These are phyloP conservation scores for Sebastolobus altivelis DNA, from an alignment of 2,797 vertebrate genomes.

Conservation along the genomic window DNA sequence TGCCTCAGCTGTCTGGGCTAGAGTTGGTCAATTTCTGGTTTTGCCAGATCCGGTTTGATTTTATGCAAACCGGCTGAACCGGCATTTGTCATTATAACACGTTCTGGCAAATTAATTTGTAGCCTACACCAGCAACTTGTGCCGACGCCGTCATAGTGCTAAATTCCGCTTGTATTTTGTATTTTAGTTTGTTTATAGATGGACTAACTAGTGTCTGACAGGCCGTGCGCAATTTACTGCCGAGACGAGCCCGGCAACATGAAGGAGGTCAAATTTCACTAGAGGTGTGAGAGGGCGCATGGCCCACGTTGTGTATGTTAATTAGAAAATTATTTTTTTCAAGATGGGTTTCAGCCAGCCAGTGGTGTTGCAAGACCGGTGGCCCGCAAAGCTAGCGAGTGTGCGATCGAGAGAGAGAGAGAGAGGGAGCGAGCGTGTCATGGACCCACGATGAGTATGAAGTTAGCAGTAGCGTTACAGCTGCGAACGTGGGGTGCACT, in stretches of 20 bases:
- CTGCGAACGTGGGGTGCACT: background rate
- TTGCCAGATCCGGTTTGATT: too few species aligned
- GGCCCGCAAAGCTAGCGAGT: background rate
- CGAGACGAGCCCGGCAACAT: accelerated
- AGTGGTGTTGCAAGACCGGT: accelerated
- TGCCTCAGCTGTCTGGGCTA: background rate
- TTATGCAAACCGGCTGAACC: too few species aligned
- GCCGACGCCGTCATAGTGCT: too few species aligned
- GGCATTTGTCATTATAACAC: too few species aligned
- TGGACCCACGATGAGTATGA: background rate
- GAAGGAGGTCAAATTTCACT: too few species aligned
- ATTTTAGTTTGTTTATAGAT: too few species aligned
- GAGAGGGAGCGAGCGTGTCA: too few species aligned
- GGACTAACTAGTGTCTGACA: accelerated
- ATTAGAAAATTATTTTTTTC: background rate
- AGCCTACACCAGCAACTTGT: too few species aligned
- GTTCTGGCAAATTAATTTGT: too few species aligned
- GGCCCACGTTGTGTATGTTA: background rate
- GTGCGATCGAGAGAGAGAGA: background rate
- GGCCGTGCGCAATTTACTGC: too few species aligned
- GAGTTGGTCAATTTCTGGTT: background rate
- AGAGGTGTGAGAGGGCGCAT: too few species aligned
- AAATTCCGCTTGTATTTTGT: too few species aligned
- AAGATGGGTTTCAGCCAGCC: background rate
- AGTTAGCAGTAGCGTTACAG: background rate